These are phyloP conservation scores for Arvicanthis niloticus DNA, from an alignment of 2,113 vertebrate genomes.

Conservation along the genomic window DNA sequence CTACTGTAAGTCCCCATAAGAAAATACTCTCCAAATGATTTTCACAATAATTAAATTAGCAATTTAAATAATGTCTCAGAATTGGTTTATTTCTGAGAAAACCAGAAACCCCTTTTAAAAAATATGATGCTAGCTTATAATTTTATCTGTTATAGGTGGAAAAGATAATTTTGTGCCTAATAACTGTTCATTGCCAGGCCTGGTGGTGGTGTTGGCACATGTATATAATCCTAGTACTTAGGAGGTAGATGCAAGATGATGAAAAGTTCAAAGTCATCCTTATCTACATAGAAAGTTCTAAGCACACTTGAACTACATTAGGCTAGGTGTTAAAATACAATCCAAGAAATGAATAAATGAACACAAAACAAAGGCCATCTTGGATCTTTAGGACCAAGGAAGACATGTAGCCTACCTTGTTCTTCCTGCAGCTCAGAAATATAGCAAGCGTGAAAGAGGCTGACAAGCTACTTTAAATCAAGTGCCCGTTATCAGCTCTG, in stretches of 20 bases:
- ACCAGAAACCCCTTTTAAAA: background rate
- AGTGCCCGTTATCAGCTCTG: conserved; percentile 11
- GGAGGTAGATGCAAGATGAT: background rate
- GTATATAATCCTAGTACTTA: background rate
- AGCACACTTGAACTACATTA: accelerated
- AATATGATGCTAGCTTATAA: conserved; percentile 6
- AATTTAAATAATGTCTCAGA: conserved; percentile 12
- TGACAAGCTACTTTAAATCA: conserved; percentile 58
- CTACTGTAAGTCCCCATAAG: background rate
- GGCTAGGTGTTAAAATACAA: background rate
- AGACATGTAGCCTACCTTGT: background rate
- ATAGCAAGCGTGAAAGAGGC: conserved; percentile 4
- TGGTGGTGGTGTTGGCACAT: too few relatives aligned
- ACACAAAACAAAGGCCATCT: background rate
- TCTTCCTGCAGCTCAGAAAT: background rate
- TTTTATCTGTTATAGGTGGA: background rate
- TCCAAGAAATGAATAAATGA: background rate
- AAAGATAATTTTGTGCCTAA: background rate
- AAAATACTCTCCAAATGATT: background rate
- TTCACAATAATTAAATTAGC: background rate
- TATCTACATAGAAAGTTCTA: background rate
- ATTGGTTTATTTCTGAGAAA: conserved; percentile 17
- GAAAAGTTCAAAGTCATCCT: background rate
- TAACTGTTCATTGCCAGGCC: background rate
- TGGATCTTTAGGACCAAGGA: background rate